These are phyloP conservation scores for Wasmannia auropunctata DNA, from an alignment of 1,140 invertebrate genomes.

Conservation along the genomic window DNA sequence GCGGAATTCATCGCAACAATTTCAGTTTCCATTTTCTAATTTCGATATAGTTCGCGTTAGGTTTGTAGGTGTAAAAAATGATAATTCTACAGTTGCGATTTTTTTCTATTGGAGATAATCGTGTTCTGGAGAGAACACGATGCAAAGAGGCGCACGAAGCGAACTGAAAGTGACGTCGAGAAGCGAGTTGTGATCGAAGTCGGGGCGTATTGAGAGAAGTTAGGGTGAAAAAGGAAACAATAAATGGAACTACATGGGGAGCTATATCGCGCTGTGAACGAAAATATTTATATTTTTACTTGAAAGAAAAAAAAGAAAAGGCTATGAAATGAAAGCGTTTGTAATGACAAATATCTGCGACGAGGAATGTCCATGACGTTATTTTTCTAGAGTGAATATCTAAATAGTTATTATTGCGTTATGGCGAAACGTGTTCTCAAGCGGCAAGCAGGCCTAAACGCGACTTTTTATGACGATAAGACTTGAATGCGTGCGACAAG, in stretches of 20 bases:
- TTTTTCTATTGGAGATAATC: slow-evolving; percentile 17
- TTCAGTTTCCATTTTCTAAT: not conserved
- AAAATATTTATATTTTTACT: slow-evolving; percentile 84
- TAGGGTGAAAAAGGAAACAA: slow-evolving; percentile 45
- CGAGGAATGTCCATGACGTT: slow-evolving; percentile 72
- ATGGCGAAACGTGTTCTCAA: slow-evolving; percentile 70
- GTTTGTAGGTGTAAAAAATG: not conserved
- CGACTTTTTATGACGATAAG: slow-evolving; percentile 58
- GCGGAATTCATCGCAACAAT: not conserved
- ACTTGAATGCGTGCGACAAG: slow-evolving; percentile 38
- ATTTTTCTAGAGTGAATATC: slow-evolving; percentile 82
- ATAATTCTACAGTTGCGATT: slow-evolving; percentile 6
- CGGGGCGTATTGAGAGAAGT: slow-evolving; percentile 35
- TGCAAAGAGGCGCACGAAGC: not conserved
- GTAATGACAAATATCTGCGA: slow-evolving; percentile 73
- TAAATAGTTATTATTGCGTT: slow-evolving; percentile 71
- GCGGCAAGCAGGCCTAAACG: slow-evolving; percentile 56
- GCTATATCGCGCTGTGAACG: slow-evolving; percentile 72
- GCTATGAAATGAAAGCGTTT: slow-evolving; percentile 75
- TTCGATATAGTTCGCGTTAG: not conserved
- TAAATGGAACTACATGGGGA: slow-evolving; percentile 59
- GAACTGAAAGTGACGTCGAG: slow-evolving; percentile 20
- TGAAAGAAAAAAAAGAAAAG: slow-evolving; percentile 75
- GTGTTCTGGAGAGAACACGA: not conserved
- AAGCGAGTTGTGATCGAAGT: not conserved